Evolutionary conservation across 1,140 invertebrate genomes (phyloP).

Genomic region (Psix sp.): DNA sequence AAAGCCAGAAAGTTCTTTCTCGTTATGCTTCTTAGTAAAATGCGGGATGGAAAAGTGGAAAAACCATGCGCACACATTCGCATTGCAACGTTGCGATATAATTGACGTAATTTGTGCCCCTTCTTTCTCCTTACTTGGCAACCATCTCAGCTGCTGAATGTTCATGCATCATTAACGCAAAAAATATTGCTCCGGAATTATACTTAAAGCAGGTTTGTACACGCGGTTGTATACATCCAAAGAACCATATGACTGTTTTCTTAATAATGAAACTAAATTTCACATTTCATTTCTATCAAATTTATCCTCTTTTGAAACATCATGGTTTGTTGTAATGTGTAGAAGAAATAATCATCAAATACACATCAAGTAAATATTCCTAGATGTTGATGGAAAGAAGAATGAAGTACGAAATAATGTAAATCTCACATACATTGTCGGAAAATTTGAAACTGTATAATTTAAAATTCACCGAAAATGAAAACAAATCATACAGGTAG

Average conservation of each 20-base stretch:
- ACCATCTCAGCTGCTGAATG: conserved; percentile 31
- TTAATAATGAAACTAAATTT: neutral
- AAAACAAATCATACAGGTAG: no score
- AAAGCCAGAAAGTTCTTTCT: neutral
- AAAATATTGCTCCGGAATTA: conserved; percentile 30
- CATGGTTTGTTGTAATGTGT: no score
- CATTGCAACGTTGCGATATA: conserved; percentile 42
- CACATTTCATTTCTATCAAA: no score
- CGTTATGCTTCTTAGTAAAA: conserved; percentile 16
- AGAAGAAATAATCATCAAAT: no score
- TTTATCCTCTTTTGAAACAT: no score
- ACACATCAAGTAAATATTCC: no score
- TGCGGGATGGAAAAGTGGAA: conserved; percentile 26
- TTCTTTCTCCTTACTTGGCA: conserved; percentile 24
- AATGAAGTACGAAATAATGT: no score
- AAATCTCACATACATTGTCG: no score
- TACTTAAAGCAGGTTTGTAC: conserved; percentile 1
- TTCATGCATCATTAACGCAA: conserved; percentile 38
- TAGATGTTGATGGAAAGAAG: no score
- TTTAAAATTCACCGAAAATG: no score
- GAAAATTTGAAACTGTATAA: no score
- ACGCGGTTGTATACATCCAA: conserved; percentile 15
- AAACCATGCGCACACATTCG: conserved; percentile 40
- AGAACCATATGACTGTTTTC: neutral
- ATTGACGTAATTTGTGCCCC: conserved; percentile 39